Conservation (phyloP, 2,888 invertebrate species). For the Hypercompe scribonia region DNA sequence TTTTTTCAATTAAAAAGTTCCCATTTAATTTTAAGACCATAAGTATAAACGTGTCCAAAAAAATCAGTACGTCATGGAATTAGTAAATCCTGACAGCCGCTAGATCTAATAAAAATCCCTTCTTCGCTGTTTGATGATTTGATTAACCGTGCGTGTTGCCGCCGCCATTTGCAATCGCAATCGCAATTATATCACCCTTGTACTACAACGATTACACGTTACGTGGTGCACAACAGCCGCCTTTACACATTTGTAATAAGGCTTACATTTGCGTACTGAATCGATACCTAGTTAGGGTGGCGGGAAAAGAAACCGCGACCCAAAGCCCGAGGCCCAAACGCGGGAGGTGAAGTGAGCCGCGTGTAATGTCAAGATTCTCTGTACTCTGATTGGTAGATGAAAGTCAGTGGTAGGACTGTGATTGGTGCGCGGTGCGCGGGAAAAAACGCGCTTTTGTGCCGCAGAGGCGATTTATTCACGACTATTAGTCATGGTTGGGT, state of each 20-base stretch:
- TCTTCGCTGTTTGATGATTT: constrained; percentile 66
- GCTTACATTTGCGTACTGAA: constrained; percentile 54
- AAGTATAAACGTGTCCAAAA: neutral
- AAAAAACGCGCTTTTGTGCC: constrained; percentile 77
- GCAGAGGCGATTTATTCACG: constrained; percentile 80
- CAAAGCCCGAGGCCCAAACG: constrained; percentile 71
- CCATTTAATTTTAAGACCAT: neutral
- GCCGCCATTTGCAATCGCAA: constrained; percentile 83
- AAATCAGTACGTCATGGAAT: neutral
- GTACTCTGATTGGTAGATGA: constrained; percentile 75
- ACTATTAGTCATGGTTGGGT: constrained; percentile 84
- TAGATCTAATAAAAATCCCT: constrained; percentile 55
- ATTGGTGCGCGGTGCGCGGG: constrained; percentile 72
- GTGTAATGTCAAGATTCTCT: constrained; percentile 81
- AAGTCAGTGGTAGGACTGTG: constrained; percentile 54
- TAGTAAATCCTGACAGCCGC: constrained; percentile 1
- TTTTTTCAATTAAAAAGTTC: neutral
- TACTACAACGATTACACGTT: constrained; percentile 27
- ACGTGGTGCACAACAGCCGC: neutral
- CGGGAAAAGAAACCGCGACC: constrained; percentile 70
- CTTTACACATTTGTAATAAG: constrained; percentile 43
- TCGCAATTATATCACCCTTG: constrained; percentile 72
- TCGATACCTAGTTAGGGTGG: constrained; percentile 23
- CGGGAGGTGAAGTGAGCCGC: constrained; percentile 72
- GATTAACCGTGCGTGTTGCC: constrained; percentile 74